Evolutionary conservation across 2,888 invertebrate species (phyloP).

Genomic region (Agonopterix arenella): DNA sequence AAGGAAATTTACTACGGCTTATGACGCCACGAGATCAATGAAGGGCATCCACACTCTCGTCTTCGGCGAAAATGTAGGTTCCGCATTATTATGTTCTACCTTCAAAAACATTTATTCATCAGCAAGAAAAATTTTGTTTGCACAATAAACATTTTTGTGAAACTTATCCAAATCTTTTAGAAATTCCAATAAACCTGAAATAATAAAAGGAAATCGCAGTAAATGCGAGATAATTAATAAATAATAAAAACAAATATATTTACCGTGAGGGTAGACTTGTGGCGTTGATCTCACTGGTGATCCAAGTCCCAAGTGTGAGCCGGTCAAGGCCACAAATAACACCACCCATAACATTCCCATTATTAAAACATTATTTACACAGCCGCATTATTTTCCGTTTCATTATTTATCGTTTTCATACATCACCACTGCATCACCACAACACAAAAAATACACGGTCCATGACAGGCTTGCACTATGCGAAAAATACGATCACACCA

Average conservation of each 20-base stretch:
- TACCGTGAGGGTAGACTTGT: conserved; percentile 69
- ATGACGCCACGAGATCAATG: too few relatives aligned
- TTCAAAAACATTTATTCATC: too few relatives aligned
- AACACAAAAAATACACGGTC: conserved; percentile 73
- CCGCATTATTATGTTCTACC: too few relatives aligned
- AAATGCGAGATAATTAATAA: neutral
- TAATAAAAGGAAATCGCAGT: neutral
- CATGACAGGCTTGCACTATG: conserved; percentile 60
- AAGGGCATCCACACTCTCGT: too few relatives aligned
- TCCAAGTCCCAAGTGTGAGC: conserved; percentile 59
- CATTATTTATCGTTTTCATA: conserved; percentile 68
- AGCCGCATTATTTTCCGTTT: conserved; percentile 65
- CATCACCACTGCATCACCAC: conserved; percentile 70
- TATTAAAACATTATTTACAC: conserved; percentile 70
- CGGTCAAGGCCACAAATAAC: conserved; percentile 66
- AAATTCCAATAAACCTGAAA: too few relatives aligned
- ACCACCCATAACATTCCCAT: conserved; percentile 68
- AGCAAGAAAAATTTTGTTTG: too few relatives aligned
- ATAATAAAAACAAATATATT: conserved; percentile 18
- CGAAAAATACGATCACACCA: conserved; percentile 39
- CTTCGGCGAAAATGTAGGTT: too few relatives aligned
- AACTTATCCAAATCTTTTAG: too few relatives aligned
- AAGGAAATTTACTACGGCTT: too few relatives aligned
- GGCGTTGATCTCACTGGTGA: conserved; percentile 65
- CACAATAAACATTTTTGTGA: too few relatives aligned